Evolutionary conservation across 2,113 vertebrate genomes (phyloP).

Genomic region (Blennius ocellaris): DNA sequence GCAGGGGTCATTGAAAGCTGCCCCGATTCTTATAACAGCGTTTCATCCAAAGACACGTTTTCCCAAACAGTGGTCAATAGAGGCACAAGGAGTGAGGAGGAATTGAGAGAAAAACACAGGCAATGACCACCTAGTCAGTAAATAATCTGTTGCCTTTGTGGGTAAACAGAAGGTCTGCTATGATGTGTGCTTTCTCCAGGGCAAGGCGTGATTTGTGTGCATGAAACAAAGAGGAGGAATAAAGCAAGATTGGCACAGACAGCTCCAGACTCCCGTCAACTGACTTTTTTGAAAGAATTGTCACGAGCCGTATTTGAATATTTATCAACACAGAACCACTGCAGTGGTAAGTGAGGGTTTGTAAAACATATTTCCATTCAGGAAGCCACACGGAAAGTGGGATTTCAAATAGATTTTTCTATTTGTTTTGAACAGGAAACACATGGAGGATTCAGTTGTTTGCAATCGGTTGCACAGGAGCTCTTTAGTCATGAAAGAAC

Average conservation of each 20-base stretch:
- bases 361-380: slow-evolving; percentile 33
- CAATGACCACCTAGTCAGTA: slow-evolving; percentile 52
- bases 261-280: slow-evolving; percentile 17
- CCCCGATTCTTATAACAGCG: slow-evolving; percentile 63
- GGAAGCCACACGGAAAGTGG: slow-evolving; percentile 44
- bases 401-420: slow-evolving; percentile 37
- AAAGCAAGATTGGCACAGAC: slow-evolving; percentile 46
- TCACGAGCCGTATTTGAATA: slow-evolving; percentile 38
- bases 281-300: slow-evolving; percentile 52
- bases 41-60: slow-evolving; percentile 67
- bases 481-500: slow-evolving; percentile 22
- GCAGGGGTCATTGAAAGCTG: slow-evolving; percentile 36
- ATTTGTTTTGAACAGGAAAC: slow-evolving; percentile 48
- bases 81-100: slow-evolving; percentile 31
- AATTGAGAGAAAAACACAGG: slow-evolving; percentile 42
- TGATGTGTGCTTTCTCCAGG: slow-evolving; percentile 34
- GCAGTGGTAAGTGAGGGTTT: slow-evolving; percentile 20
- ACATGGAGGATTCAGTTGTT: slow-evolving; percentile 39
- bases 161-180: slow-evolving; percentile 51
- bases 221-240: slow-evolving; percentile 10
- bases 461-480: slow-evolving; percentile 42
- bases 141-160: slow-evolving; percentile 62
- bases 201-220: slow-evolving; percentile 42
- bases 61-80: slow-evolving; percentile 64
- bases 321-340: slow-evolving; percentile 5